phyloP scores from a whole-genome alignment of 1,140 invertebrate species.

The Samia ricini region DNA sequence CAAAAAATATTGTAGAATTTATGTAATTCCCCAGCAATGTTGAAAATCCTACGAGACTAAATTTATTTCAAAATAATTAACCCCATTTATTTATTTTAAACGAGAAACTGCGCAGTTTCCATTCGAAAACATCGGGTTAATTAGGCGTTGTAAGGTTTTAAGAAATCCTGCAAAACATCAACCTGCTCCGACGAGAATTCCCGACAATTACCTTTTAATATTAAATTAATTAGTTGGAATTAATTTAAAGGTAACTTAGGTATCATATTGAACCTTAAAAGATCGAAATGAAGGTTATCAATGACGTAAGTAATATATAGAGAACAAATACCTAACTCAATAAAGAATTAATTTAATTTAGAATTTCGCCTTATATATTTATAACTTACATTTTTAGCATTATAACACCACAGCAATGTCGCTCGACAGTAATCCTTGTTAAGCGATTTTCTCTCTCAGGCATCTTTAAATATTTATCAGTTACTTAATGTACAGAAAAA shows the following conservation, averaged over 20 bases:
- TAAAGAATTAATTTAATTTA: too few relatives aligned
- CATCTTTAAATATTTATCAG: too few relatives aligned
- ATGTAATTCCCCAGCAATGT: too few relatives aligned
- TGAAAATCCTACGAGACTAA: too few relatives aligned
- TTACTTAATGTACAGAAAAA: too few relatives aligned
- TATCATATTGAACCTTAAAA: background rate
- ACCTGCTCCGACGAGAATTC: background rate
- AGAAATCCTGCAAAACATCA: background rate
- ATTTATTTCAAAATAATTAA: background rate
- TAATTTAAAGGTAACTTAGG: background rate
- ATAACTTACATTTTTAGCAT: too few relatives aligned
- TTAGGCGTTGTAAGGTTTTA: background rate
- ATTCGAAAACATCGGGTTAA: conserved; percentile 1
- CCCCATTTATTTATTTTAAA: background rate
- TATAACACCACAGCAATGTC: too few relatives aligned
- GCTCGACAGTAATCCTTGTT: too few relatives aligned
- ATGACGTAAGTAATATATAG: background rate
- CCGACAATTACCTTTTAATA: background rate
- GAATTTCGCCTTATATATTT: too few relatives aligned
- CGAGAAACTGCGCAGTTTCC: background rate
- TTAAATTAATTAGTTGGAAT: conserved; percentile 1
- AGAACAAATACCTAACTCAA: background rate
- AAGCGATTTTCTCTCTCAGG: too few relatives aligned
- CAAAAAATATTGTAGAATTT: too few relatives aligned
- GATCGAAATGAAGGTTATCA: background rate